phyloP scores from a whole-genome alignment of 2,797 vertebrate species.

The Valencia hispanica region DNA sequence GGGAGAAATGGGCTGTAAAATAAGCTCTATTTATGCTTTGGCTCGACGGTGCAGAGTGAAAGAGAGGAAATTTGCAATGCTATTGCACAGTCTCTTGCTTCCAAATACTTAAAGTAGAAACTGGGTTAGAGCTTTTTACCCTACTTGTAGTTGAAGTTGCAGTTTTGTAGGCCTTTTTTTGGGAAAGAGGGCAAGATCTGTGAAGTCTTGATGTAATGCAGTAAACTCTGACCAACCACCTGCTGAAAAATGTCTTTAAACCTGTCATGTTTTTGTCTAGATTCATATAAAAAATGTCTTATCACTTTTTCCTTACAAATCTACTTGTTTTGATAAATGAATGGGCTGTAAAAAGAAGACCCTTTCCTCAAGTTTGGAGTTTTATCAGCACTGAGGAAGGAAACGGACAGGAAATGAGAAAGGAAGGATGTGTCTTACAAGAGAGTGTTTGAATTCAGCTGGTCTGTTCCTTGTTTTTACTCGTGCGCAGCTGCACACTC shows the following conservation, averaged over 20 bases:
- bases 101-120: slow-evolving; percentile 23
- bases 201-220: slow-evolving; percentile 1
- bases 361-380: slow-evolving; percentile 52
- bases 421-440: slow-evolving; percentile 69
- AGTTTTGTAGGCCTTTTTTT: not conserved
- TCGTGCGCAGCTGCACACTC: slow-evolving; percentile 58
- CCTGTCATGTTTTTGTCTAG: not conserved
- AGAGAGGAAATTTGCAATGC: slow-evolving; percentile 17
- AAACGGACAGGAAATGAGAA: slow-evolving; percentile 54
- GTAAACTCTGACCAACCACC: slow-evolving; percentile 8
- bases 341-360: slow-evolving; percentile 1
- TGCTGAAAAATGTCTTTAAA: not conserved
- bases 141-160: not conserved
- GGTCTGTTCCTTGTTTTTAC: slow-evolving; percentile 46
- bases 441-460: slow-evolving; percentile 57
- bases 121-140: not conserved
- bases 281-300: not conserved
- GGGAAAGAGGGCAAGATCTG: slow-evolving; percentile 18
- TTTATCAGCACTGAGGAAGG: slow-evolving; percentile 56
- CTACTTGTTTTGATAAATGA: slow-evolving; percentile 9
- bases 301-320: not conserved
- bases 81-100: slow-evolving; percentile 20
- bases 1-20: slow-evolving; percentile 69
- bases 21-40: slow-evolving; percentile 50
- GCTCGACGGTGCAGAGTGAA: slow-evolving; percentile 27